Conservation (phyloP, 1,140 invertebrate genomes). For the Drosophila albomicans region DNA sequence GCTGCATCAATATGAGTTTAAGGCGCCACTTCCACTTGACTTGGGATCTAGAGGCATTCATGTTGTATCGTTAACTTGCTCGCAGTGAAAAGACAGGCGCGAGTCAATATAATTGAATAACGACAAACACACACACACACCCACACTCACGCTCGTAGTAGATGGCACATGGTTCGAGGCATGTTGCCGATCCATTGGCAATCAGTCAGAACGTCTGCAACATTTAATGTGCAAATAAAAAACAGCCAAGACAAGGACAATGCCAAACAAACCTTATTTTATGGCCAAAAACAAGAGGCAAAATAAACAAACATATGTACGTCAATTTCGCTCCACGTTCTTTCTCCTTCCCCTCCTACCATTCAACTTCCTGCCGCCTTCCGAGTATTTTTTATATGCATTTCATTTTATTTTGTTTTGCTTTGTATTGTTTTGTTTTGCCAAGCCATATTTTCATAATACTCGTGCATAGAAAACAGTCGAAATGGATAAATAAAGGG, state of each 20-base stretch:
- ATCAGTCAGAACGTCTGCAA: slow-evolving; percentile 79
- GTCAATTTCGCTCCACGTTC: slow-evolving; percentile 9
- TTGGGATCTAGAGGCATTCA: slow-evolving; percentile 20
- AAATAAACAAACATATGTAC: slow-evolving; percentile 63
- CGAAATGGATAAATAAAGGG: slow-evolving; percentile 11
- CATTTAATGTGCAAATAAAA: slow-evolving; percentile 84
- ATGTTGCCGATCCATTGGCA: slow-evolving; percentile 60
- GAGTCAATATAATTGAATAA: slow-evolving; percentile 83
- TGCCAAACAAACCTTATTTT: slow-evolving; percentile 79
- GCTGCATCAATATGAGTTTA: slow-evolving; percentile 12
- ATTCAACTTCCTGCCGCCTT: slow-evolving; percentile 16
- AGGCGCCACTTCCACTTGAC: slow-evolving; percentile 9
- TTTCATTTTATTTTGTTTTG: slow-evolving; percentile 55
- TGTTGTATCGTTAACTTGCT: slow-evolving; percentile 64
- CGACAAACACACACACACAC: slow-evolving; percentile 46
- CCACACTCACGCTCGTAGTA: slow-evolving; percentile 10
- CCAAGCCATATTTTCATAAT: slow-evolving; percentile 54
- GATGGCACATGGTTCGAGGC: slow-evolving; percentile 2
- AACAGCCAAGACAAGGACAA: slow-evolving; percentile 67
- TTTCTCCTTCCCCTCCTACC: neutral
- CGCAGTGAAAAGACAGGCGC: slow-evolving; percentile 72
- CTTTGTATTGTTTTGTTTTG: slow-evolving; percentile 26
- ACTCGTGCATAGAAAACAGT: slow-evolving; percentile 33
- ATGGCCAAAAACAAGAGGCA: slow-evolving; percentile 63
- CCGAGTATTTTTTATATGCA: slow-evolving; percentile 64